Conservation (phyloP, 1,140 invertebrate species). For the Drosophila suzukii region DNA sequence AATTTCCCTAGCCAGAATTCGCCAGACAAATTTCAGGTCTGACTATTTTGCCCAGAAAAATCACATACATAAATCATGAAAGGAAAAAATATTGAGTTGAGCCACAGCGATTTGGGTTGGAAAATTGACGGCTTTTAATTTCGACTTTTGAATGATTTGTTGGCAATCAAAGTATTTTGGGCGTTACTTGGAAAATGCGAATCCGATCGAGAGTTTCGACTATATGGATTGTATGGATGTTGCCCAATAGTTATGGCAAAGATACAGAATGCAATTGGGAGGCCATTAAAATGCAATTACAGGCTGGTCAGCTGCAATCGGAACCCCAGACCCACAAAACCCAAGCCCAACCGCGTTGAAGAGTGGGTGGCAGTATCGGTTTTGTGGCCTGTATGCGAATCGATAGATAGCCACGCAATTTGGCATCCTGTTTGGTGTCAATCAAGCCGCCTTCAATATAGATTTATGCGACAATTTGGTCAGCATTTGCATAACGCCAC, state of each 20-base stretch:
- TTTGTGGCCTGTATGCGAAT: slow-evolving; percentile 12
- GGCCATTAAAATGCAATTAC: slow-evolving; percentile 80
- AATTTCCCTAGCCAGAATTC: slow-evolving; percentile 26
- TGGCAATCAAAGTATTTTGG: slow-evolving; percentile 53
- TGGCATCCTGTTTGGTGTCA: slow-evolving; percentile 71
- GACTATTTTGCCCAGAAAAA: slow-evolving; percentile 20
- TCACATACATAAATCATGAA: slow-evolving; percentile 65
- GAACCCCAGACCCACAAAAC: slow-evolving; percentile 9
- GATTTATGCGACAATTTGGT: slow-evolving; percentile 63
- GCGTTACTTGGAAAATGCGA: slow-evolving; percentile 46
- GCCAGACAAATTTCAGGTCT: slow-evolving; percentile 24
- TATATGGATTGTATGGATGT: slow-evolving; percentile 18
- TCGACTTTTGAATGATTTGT: slow-evolving; percentile 68
- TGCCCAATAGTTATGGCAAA: slow-evolving; percentile 41
- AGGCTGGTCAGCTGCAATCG: slow-evolving; percentile 17
- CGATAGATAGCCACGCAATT: slow-evolving; percentile 57
- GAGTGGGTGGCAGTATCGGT: slow-evolving; percentile 50
- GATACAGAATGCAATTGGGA: slow-evolving; percentile 44
- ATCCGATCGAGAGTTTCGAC: slow-evolving; percentile 9
- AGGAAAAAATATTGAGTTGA: slow-evolving; percentile 9
- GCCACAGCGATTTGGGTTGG: slow-evolving; percentile 10
- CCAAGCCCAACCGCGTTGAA: not conserved
- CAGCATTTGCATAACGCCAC: slow-evolving; percentile 48
- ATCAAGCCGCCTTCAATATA: slow-evolving; percentile 56
- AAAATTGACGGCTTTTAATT: slow-evolving; percentile 63